phyloP scores from a whole-genome alignment of 2,113 vertebrate genomes.

The Microcebus tavaratra region DNA sequence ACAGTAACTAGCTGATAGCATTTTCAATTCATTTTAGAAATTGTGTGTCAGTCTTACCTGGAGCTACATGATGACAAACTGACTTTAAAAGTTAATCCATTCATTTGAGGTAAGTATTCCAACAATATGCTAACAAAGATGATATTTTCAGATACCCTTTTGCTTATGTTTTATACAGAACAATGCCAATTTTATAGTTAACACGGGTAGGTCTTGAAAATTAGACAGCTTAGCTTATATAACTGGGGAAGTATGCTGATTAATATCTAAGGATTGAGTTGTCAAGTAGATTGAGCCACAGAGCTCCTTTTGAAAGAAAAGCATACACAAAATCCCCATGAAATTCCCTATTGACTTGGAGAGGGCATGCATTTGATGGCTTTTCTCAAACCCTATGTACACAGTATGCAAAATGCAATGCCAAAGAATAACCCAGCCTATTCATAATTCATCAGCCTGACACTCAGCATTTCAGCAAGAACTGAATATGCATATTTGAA shows the following conservation, averaged over 20 bases:
- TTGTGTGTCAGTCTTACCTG: not conserved
- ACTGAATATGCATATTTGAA: slow-evolving; percentile 3
- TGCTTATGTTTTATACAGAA: not conserved
- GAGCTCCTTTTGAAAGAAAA: not conserved
- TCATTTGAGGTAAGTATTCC: not conserved
- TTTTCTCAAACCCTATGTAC: not conserved
- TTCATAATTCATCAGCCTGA: not conserved
- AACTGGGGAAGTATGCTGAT: not conserved
- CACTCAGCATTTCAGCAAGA: not conserved
- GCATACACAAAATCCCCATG: not conserved
- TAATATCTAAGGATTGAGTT: not conserved
- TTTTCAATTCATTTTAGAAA: slow-evolving; percentile 35
- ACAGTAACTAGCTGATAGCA: not conserved
- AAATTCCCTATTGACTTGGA: not conserved
- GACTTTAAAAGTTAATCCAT: slow-evolving; percentile 24
- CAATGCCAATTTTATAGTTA: not conserved
- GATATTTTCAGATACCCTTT: not conserved
- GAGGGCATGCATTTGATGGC: too few relatives aligned
- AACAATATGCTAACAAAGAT: not conserved
- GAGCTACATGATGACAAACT: not conserved
- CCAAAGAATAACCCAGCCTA: not conserved
- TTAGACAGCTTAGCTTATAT: not conserved
- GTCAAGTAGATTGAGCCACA: not conserved
- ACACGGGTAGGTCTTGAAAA: not conserved
- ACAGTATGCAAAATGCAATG: not conserved